These are phyloP conservation scores for Dugesia japonica DNA, from an alignment of 2,888 invertebrate genomes.

Conservation along the genomic window DNA sequence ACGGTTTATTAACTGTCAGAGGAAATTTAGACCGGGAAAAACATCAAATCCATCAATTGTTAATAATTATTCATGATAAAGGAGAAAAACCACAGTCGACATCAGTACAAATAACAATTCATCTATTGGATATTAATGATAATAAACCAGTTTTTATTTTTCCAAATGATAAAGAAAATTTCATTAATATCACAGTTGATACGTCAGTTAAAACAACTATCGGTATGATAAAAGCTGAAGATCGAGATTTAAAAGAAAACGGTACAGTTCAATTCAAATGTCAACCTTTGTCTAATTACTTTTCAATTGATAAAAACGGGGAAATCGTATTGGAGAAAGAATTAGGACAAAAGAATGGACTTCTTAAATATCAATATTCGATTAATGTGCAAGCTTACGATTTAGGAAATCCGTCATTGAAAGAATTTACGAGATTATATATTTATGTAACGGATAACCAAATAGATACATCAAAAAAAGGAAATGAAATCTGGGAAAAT, in stretches of 20 bases:
- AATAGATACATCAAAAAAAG: background rate
- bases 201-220: slow-evolving; percentile 20
- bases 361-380: background rate
- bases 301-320: background rate
- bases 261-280: background rate
- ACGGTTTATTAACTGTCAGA: slow-evolving; percentile 21
- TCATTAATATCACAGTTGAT: slow-evolving; percentile 20
- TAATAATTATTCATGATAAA: slow-evolving; percentile 16
- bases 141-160: slow-evolving; percentile 20
- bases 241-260: slow-evolving; percentile 23
- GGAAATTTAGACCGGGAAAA: slow-evolving; percentile 29
- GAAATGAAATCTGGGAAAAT: background rate
- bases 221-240: slow-evolving; percentile 24
- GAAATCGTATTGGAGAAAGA: background rate
- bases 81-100: slow-evolving; percentile 17
- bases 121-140: slow-evolving; percentile 25
- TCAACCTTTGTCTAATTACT: background rate
- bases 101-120: slow-evolving; percentile 26
- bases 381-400: background rate
- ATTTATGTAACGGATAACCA: background rate
- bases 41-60: slow-evolving; percentile 16
- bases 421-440: background rate
- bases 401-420: background rate
- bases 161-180: slow-evolving; percentile 22
- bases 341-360: background rate